phyloP scores from a whole-genome alignment of 1,140 invertebrate genomes.

The Araneus ventricosus region DNA sequence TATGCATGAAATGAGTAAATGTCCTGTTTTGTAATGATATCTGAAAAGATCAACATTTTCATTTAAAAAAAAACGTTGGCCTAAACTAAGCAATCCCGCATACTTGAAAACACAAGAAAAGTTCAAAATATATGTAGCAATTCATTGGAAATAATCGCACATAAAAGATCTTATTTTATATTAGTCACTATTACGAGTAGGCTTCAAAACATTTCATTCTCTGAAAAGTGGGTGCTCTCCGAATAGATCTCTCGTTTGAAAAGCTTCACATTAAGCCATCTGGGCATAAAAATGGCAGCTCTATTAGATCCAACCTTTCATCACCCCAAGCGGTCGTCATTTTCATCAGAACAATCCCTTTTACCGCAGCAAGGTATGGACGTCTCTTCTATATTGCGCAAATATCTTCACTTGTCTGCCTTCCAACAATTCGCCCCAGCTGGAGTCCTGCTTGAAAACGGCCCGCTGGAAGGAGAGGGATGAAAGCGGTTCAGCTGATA shows the following conservation, averaged over 20 bases:
- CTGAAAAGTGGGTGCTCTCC: background rate
- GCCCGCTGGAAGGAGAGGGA: background rate
- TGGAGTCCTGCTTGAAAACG: slow-evolving; percentile 7
- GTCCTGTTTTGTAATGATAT: no score
- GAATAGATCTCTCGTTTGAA: background rate
- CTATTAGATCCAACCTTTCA: background rate
- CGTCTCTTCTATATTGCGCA: background rate
- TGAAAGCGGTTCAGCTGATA: background rate
- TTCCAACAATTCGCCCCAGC: background rate
- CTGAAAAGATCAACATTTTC: no score
- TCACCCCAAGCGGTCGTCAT: slow-evolving; percentile 23
- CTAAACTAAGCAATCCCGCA: no score
- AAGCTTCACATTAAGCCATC: background rate
- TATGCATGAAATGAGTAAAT: no score
- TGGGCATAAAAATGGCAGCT: background rate
- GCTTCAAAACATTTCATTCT: no score
- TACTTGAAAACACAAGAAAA: no score
- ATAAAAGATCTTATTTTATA: no score
- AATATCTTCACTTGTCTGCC: background rate
- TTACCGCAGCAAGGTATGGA: background rate
- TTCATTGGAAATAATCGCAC: no score
- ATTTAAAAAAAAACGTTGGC: no score
- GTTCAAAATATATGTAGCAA: no score
- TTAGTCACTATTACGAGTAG: no score
- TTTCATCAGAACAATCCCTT: background rate